A percentile compares a stretch with the other conserved stretches of the same genome.
phyloP scores from a whole-genome alignment of 2,113 vertebrate species.

The Oophaga pumilio region DNA sequence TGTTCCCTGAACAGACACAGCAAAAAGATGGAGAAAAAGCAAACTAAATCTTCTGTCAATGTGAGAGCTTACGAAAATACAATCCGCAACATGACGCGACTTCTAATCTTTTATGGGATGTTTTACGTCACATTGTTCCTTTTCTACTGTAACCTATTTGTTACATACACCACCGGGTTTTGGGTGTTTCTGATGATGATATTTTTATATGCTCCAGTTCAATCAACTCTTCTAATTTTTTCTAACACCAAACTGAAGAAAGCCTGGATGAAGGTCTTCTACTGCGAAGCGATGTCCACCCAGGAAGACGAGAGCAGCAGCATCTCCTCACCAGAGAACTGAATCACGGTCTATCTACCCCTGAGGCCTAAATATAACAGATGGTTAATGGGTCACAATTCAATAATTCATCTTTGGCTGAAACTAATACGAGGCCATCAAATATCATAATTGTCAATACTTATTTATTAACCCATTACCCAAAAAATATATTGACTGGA shows the following conservation, averaged over 20 bases:
- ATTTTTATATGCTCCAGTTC: not conserved
- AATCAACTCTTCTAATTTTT: not conserved
- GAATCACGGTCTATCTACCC: no score
- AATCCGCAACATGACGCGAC: not conserved
- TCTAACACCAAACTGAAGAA: constrained; percentile 17
- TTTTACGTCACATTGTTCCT: not conserved
- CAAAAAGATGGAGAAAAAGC: not conserved
- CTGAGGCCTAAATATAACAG: no score
- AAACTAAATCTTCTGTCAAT: not conserved
- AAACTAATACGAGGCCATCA: no score
- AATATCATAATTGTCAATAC: no score
- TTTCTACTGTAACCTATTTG: not conserved
- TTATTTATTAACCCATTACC: no score
- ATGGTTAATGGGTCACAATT: no score
- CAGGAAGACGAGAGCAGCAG: not conserved
- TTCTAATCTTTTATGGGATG: not conserved
- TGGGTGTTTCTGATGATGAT: not conserved
- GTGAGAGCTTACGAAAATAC: not conserved
- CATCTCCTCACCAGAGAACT: no score
- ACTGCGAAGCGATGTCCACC: not conserved
- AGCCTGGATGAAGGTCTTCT: constrained; percentile 1
- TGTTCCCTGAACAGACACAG: not conserved
- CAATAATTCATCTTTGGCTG: no score
- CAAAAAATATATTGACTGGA: no score
- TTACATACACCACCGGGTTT: no score